Evolutionary conservation across 2,888 invertebrate species (phyloP).

Genomic region (Lagria hirta): DNA sequence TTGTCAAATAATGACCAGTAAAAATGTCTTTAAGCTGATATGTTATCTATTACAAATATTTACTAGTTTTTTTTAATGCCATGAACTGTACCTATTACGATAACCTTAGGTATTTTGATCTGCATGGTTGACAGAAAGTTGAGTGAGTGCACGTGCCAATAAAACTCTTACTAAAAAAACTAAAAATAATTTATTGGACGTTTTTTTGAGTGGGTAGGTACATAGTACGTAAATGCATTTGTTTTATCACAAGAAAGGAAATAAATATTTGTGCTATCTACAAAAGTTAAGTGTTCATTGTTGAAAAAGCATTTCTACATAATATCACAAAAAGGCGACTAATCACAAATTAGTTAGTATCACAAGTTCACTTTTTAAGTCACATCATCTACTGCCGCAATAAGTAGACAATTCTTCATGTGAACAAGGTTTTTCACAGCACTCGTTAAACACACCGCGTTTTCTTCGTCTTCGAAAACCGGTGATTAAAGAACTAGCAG

Average conservation of each 20-base stretch:
- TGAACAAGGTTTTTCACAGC: conserved; percentile 47
- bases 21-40: conserved; percentile 26
- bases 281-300: conserved; percentile 13
- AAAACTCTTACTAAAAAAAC: conserved; percentile 5
- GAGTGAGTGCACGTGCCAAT: conserved; percentile 15
- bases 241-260: not conserved
- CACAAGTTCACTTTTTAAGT: conserved; percentile 23
- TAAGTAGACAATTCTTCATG: conserved; percentile 43
- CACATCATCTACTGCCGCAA: conserved; percentile 33
- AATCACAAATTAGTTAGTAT: conserved; percentile 24
- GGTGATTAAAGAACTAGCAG: conserved; percentile 37
- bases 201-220: not conserved
- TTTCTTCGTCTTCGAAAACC: conserved; percentile 36
- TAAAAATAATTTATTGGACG: conserved; percentile 19
- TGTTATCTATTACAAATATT: conserved; percentile 27
- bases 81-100: conserved; percentile 28
- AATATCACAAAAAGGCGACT: conserved; percentile 13
- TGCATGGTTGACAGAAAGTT: conserved; percentile 22
- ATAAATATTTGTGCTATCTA: conserved; percentile 4
- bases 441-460: conserved; percentile 48
- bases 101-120: conserved; percentile 28
- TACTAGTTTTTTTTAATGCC: conserved; percentile 30
- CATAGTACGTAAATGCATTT: not conserved
- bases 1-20: conserved; percentile 25
- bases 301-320: conserved; percentile 14